Conservation (phyloP, 2,113 vertebrate genomes). For the Barbus barbus region DNA sequence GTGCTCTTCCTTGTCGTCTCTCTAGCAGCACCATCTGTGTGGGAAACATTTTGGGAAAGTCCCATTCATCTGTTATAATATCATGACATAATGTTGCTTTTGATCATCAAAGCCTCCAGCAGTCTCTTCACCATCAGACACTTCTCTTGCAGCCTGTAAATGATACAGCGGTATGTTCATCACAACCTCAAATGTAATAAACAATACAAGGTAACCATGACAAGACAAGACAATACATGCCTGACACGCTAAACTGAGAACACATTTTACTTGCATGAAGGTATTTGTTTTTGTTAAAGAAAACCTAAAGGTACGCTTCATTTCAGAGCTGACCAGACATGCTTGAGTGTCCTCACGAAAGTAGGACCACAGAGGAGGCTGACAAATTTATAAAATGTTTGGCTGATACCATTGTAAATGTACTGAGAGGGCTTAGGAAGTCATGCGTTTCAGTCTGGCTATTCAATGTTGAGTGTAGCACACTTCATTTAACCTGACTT, state of each 20-base stretch:
- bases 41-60: background rate
- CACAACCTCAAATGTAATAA: background rate
- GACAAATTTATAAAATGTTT: background rate
- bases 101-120: constrained; percentile 4
- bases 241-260: background rate
- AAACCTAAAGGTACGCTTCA: background rate
- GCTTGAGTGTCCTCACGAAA: background rate
- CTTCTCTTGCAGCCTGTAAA: background rate
- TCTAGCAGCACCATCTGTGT: constrained; percentile 19
- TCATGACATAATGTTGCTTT: constrained; percentile 19
- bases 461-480: background rate
- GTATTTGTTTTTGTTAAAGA: background rate
- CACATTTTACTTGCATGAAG: background rate
- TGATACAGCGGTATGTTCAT: background rate
- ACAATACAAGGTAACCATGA: background rate
- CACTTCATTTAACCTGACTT: constrained; percentile 26
- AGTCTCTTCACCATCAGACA: constrained; percentile 11
- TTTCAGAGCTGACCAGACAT: background rate
- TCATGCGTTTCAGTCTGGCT: constrained; percentile 7
- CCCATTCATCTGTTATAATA: background rate
- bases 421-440: too few relatives aligned
- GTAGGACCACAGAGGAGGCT: background rate
- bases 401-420: background rate
- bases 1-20: background rate
- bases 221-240: background rate